These are phyloP conservation scores for Donacobius atricapilla DNA, from an alignment of 2,113 vertebrate genomes.

Conservation along the genomic window DNA sequence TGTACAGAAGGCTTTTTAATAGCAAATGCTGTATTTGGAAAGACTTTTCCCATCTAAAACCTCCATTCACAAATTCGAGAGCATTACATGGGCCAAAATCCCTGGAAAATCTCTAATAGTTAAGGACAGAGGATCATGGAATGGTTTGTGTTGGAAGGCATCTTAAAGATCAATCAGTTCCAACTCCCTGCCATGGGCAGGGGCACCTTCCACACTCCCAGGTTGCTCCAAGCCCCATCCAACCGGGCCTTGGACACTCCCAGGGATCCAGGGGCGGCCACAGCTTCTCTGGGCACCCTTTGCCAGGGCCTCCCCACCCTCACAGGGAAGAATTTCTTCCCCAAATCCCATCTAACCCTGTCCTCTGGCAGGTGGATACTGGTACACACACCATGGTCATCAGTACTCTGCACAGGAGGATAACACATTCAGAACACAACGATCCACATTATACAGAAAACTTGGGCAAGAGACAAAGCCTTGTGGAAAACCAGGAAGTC, in stretches of 20 bases:
- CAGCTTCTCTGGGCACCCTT: background rate
- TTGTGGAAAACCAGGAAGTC: background rate
- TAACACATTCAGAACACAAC: background rate
- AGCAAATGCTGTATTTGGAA: background rate
- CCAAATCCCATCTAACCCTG: background rate
- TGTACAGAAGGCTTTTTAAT: background rate
- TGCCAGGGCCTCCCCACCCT: background rate
- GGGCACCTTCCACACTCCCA: background rate
- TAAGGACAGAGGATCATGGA: background rate
- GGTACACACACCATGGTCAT: background rate
- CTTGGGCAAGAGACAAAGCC: background rate
- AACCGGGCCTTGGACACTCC: background rate
- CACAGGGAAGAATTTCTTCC: background rate
- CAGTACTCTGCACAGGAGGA: background rate
- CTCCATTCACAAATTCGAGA: background rate
- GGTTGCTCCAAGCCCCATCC: fast-evolving
- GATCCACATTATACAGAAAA: background rate
- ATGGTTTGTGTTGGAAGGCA: background rate
- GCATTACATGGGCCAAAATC: background rate
- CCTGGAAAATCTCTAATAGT: background rate
- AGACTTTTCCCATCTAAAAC: background rate
- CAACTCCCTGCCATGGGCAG: background rate
- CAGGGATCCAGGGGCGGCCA: background rate
- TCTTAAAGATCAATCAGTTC: background rate
- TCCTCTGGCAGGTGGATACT: background rate